Evolutionary conservation across 2,797 vertebrate species (phyloP), one percentile per base, ranked within the genome.

Genomic region (Loriculus beryllinus): DNA sequence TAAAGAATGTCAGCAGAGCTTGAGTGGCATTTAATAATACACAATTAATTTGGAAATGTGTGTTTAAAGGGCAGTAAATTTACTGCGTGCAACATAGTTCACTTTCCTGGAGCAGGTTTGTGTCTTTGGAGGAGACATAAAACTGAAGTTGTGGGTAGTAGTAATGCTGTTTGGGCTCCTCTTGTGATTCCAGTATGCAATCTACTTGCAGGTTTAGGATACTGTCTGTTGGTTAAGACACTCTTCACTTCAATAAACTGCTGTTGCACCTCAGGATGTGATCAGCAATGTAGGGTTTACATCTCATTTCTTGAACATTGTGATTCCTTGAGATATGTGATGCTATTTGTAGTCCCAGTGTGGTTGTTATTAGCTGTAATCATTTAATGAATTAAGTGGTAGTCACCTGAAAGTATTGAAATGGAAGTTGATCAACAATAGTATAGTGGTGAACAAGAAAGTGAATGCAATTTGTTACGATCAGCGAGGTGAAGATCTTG

Each of bases 1-100:
- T 96, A 96, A 95, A 93, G 85, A 95, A 95, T 51, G 54, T 87
- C 94, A 96, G 88, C 80, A 92, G 78, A 82, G 26, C 77, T 54
- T 82, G 80, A 97, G 60, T 81, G 43, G n/a, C 40, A 45, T 78
- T 88, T 92, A 95, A 82, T 91, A 95, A 77, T 65, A 89, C 68
- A 84, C 49, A 71, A 70, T 96, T 94, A 72, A 49, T 90, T 96
- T 86, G 85, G 76, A 96, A 90, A 84, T 68, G 59, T 37, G 81
- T 92, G 31, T 76, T 79, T 85, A 90, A 92, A 86, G 35, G 68
- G 69, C 56, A 80, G 42, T 83, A 88, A 78, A 83, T 54, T 31
- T 84, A 48, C 43, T 51, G 14, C 0, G 0, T 76, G 63, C 26
- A 82, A 74, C 23, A 14, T 8, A n/a, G 37, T 64, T 84, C 17